These are phyloP conservation scores for Argyresthia albistria DNA, from an alignment of 2,888 invertebrate species.

Conservation along the genomic window DNA sequence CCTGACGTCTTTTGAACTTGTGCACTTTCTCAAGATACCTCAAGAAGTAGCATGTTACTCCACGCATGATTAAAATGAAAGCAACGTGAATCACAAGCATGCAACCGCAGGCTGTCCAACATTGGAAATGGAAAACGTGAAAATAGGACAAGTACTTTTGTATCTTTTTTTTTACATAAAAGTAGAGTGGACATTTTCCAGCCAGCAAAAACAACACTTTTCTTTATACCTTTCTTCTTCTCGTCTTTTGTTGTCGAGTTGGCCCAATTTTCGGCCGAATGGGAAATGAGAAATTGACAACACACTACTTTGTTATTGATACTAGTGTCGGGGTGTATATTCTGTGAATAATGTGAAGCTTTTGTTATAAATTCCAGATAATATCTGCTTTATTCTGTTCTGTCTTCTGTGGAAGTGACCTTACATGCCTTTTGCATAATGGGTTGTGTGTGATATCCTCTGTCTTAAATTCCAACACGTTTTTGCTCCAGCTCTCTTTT, in stretches of 20 bases:
- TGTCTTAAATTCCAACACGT: not conserved
- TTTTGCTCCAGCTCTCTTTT: not conserved
- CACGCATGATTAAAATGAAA: slow-evolving; percentile 1
- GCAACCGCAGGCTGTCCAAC: not conserved
- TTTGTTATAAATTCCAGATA: not conserved
- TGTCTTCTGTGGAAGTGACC: not conserved
- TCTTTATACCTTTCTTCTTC: slow-evolving; percentile 1
- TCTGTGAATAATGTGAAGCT: not conserved
- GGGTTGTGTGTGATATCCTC: not conserved
- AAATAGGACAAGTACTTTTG: too few species aligned
- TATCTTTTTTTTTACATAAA: not conserved
- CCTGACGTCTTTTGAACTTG: not conserved
- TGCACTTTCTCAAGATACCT: too few species aligned
- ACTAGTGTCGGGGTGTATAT: too few species aligned
- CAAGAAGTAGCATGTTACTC: not conserved
- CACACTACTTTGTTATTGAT: not conserved
- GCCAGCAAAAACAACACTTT: not conserved
- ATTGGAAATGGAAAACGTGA: too few species aligned
- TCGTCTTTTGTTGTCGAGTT: not conserved
- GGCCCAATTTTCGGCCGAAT: not conserved
- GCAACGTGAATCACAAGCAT: not conserved
- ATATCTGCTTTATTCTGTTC: not conserved
- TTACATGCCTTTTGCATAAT: not conserved
- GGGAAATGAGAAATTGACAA: not conserved
- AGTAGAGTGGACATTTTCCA: not conserved